Conservation (phyloP, 1,140 invertebrate genomes). For the Papilio helenus region DNA sequence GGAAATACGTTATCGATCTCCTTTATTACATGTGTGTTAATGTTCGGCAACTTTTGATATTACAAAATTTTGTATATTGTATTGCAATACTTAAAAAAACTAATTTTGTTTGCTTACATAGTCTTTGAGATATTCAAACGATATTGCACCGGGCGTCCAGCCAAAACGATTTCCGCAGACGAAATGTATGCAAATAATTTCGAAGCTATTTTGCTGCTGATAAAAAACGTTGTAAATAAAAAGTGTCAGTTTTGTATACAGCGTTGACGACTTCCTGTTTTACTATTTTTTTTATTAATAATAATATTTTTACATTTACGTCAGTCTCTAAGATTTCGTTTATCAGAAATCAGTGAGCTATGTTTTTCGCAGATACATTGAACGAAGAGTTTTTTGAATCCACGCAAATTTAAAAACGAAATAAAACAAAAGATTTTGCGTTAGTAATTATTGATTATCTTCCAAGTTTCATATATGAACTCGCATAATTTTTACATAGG, state of each 20-base stretch:
- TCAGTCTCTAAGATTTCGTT: not conserved
- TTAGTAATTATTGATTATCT: not conserved
- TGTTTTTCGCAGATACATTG: not conserved
- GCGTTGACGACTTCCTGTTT: not conserved
- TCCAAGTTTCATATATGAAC: too few relatives aligned
- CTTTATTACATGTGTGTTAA: not conserved
- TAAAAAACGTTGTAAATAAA: conserved; percentile 9
- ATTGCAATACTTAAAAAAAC: not conserved
- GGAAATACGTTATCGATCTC: not conserved
- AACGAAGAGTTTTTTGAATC: too few relatives aligned
- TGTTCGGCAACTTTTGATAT: not conserved
- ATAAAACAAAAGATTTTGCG: too few relatives aligned
- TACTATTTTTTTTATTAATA: not conserved
- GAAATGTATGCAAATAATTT: conserved; percentile 46
- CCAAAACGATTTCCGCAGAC: conserved; percentile 49
- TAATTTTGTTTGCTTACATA: conserved; percentile 15
- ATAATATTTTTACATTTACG: not conserved
- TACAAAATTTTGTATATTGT: not conserved
- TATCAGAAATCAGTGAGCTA: not conserved
- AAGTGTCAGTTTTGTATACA: not conserved
- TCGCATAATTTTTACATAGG: too few relatives aligned
- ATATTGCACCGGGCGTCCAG: conserved; percentile 42
- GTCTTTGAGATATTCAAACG: conserved; percentile 31
- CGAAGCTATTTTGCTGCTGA: not conserved
- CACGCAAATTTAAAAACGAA: too few relatives aligned